A percentile compares a stretch with the other conserved stretches of the same genome.
These are phyloP conservation scores for Labeo rohita DNA, from an alignment of 2,113 vertebrate genomes.

Conservation along the genomic window DNA sequence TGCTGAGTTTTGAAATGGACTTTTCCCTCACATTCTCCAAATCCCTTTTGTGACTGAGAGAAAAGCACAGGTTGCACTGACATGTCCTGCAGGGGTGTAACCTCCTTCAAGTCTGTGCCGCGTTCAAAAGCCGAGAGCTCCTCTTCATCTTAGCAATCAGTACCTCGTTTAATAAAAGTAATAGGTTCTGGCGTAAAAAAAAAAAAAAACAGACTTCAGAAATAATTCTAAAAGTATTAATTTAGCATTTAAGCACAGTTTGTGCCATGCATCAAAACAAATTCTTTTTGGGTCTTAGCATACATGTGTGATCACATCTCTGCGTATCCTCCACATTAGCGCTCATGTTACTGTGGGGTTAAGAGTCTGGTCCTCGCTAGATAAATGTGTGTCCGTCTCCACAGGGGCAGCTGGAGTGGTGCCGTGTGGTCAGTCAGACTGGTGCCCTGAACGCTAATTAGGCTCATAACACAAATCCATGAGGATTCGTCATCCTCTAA, in stretches of 20 bases:
- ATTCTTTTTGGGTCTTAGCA: neutral
- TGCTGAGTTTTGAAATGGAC: neutral
- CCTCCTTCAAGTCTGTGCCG: neutral
- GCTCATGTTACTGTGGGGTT: neutral
- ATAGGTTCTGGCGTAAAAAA: too few relatives aligned
- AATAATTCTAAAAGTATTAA: too few relatives aligned
- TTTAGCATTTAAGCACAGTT: neutral
- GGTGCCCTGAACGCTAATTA: conserved; percentile 52
- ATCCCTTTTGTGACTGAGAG: neutral
- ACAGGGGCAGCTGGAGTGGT: conserved; percentile 6
- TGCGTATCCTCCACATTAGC: neutral
- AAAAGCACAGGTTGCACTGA: neutral
- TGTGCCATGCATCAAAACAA: neutral
- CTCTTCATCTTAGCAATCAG: neutral
- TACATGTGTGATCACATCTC: neutral
- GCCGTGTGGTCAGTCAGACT: conserved; percentile 28
- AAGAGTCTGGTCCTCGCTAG: neutral
- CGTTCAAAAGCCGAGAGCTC: neutral
- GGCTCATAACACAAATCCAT: conserved; percentile 50
- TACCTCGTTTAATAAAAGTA: neutral
- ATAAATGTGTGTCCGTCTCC: neutral
- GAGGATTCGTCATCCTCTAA: conserved; percentile 48
- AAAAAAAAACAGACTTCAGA: neutral
- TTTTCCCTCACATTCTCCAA: neutral
- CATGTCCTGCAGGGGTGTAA: neutral